A percentile compares a stretch with the other conserved stretches of the same genome.
Evolutionary conservation across 2,797 vertebrate species (phyloP).

Genomic region (Typhlichthys subterraneus): DNA sequence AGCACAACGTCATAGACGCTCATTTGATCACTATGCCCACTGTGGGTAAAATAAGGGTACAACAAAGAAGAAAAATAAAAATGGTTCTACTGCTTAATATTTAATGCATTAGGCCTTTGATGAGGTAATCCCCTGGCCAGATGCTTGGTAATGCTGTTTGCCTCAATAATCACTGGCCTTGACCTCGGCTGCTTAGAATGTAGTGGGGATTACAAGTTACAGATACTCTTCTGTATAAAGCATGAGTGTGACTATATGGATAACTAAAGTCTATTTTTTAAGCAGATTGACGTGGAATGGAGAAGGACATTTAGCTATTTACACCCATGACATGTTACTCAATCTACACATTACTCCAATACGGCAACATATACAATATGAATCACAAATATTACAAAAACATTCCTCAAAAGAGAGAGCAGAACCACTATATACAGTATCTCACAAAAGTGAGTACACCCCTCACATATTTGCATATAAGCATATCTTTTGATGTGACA

Average conservation of each 20-base stretch:
- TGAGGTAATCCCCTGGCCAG: neutral
- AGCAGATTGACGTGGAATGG: neutral
- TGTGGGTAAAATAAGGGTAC: neutral
- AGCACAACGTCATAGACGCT: constrained; percentile 11
- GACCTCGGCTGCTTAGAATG: constrained; percentile 37
- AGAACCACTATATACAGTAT: too few relatives aligned
- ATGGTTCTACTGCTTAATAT: constrained; percentile 20
- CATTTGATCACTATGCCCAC: constrained; percentile 15
- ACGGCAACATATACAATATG: too few relatives aligned
- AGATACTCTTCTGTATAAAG: neutral
- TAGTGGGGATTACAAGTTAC: constrained; percentile 21
- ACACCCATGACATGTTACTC: too few relatives aligned
- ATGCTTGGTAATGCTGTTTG: constrained; percentile 23
- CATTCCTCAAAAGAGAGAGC: too few relatives aligned
- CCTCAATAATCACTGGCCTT: constrained; percentile 54
- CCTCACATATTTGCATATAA: too few relatives aligned
- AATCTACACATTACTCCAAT: too few relatives aligned
- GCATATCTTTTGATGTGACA: too few relatives aligned
- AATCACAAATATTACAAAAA: too few relatives aligned
- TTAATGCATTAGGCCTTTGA: constrained; percentile 26
- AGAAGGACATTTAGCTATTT: too few relatives aligned
- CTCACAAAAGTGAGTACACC: too few relatives aligned
- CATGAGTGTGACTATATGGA: neutral
- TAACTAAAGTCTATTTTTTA: constrained; percentile 14
- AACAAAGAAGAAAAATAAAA: constrained; percentile 4